phyloP scores from a whole-genome alignment of 92 coral and sea anemone species.

The Actinostola sp. region DNA sequence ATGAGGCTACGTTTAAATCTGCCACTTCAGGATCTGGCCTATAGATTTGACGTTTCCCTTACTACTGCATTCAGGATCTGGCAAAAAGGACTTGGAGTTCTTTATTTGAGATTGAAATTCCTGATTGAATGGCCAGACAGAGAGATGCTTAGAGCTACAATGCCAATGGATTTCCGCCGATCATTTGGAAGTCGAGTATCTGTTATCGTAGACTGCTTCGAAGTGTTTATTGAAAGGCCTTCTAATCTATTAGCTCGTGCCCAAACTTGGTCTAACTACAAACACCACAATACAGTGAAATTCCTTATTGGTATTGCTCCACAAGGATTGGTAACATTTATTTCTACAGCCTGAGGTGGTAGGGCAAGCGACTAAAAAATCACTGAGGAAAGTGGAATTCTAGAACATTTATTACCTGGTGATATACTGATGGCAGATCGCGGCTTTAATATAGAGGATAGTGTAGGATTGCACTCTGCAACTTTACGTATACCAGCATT shows the following conservation, averaged over 20 bases:
- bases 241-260: slow-evolving; percentile 54
- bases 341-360: slow-evolving; percentile 66
- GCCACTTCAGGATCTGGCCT: slow-evolving; percentile 38
- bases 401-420: slow-evolving; percentile 27
- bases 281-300: slow-evolving; percentile 60
- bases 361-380: slow-evolving; percentile 41
- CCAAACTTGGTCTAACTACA: slow-evolving; percentile 52
- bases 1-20: slow-evolving; percentile 22
- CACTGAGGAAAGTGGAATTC: slow-evolving; percentile 12
- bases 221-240: slow-evolving; percentile 47
- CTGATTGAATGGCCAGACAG: slow-evolving; percentile 39
- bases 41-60: slow-evolving; percentile 22
- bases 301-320: slow-evolving; percentile 57
- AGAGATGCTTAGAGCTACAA: slow-evolving; percentile 16
- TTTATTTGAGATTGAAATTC: slow-evolving; percentile 14
- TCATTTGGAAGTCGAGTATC: slow-evolving; percentile 41
- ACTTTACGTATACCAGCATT: slow-evolving; percentile 31
- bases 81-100: slow-evolving; percentile 22
- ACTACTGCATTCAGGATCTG: slow-evolving; percentile 40
- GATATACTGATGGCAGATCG: slow-evolving; percentile 43
- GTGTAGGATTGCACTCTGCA: slow-evolving; percentile 31
- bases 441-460: slow-evolving; percentile 30
- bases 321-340: slow-evolving; percentile 48
- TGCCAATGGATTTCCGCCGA: slow-evolving; percentile 36
- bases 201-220: slow-evolving; percentile 55